phyloP scores from a whole-genome alignment of 1,140 invertebrate species.

The Drosophila rhopaloa region DNA sequence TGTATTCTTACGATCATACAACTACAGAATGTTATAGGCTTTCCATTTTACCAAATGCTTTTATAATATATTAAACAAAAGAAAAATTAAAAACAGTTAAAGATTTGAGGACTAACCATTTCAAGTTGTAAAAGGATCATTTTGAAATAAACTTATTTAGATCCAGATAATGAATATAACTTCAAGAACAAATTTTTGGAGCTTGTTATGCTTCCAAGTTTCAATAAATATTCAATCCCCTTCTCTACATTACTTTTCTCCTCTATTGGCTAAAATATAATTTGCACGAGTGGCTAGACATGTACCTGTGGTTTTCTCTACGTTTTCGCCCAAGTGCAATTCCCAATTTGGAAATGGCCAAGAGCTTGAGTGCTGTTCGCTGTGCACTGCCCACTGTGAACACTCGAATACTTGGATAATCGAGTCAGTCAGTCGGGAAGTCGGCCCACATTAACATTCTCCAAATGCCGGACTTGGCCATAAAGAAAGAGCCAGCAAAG shows the following conservation, averaged over 20 bases:
- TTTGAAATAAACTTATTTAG: too few relatives aligned
- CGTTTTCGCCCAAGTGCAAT: conserved; percentile 4
- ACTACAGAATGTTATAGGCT: too few relatives aligned
- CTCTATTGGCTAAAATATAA: conserved; percentile 25
- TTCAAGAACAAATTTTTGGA: too few relatives aligned
- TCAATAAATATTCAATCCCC: background rate
- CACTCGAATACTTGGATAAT: conserved; percentile 29
- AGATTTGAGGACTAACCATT: too few relatives aligned
- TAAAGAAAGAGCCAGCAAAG: conserved; percentile 39
- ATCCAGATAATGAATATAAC: too few relatives aligned
- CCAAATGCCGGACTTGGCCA: conserved; percentile 13
- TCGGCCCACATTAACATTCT: conserved; percentile 42
- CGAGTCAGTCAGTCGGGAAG: conserved; percentile 24
- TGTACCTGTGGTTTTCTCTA: conserved; percentile 35
- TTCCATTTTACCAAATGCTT: background rate
- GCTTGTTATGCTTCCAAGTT: background rate
- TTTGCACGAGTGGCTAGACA: conserved; percentile 29
- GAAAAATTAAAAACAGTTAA: too few relatives aligned
- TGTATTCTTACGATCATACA: too few relatives aligned
- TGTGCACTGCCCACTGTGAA: conserved; percentile 36
- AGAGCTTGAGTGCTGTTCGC: conserved; percentile 28
- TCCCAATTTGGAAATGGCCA: conserved; percentile 42
- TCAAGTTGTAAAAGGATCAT: too few relatives aligned
- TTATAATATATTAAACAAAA: too few relatives aligned
- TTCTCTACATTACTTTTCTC: background rate